These are phyloP conservation scores for Dermatophagoides farinae DNA, from an alignment of 1,140 invertebrate species.

Conservation along the genomic window DNA sequence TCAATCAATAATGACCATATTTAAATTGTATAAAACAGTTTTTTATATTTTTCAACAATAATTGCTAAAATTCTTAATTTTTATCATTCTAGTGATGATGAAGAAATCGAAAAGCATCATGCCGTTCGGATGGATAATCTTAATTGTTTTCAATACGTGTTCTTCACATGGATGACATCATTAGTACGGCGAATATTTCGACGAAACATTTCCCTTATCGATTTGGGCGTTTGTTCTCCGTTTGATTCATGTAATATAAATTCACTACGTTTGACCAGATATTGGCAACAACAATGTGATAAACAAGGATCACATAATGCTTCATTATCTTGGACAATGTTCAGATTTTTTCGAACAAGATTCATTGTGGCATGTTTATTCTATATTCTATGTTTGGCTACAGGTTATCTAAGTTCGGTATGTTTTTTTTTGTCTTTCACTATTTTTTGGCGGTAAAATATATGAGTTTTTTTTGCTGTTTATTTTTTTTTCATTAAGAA, in stretches of 20 bases:
- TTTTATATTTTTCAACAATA: too few relatives aligned
- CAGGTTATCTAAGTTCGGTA: constrained; percentile 41
- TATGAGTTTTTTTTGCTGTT: too few relatives aligned
- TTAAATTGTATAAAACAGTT: too few relatives aligned
- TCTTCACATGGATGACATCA: constrained; percentile 36
- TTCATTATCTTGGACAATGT: constrained; percentile 32
- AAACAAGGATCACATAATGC: constrained; percentile 24
- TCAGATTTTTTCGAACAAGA: constrained; percentile 35
- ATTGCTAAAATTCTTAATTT: too few relatives aligned
- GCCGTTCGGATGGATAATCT: constrained; percentile 30
- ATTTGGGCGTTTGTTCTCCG: constrained; percentile 31
- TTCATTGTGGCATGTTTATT: constrained; percentile 32
- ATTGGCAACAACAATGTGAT: constrained; percentile 32
- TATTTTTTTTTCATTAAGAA: constrained; percentile 16
- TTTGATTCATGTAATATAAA: constrained; percentile 31
- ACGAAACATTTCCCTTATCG: constrained; percentile 27
- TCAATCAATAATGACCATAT: too few relatives aligned
- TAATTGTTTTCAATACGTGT: constrained; percentile 34
- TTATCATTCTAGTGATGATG: too few relatives aligned
- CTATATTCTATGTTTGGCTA: constrained; percentile 31
- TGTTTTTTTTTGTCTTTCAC: constrained; percentile 18
- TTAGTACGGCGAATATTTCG: constrained; percentile 34
- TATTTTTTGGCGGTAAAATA: constrained; percentile 1
- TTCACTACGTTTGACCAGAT: constrained; percentile 19
- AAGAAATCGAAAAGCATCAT: too few relatives aligned